phyloP scores from a whole-genome alignment of 2,888 invertebrate genomes.

The Andrena camellia region DNA sequence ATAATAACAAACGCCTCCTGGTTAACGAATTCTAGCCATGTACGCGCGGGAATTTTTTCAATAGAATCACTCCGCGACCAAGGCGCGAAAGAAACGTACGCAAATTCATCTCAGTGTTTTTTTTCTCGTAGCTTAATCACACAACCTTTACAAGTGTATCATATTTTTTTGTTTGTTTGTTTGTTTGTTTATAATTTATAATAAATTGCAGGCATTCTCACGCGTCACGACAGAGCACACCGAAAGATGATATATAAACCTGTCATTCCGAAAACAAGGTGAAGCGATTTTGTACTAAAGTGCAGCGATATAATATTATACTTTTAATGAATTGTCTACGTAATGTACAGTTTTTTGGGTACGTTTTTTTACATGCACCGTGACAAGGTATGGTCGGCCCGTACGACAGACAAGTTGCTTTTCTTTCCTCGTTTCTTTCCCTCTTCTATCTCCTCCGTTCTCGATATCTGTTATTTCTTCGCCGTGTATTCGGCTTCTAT shows the following conservation, averaged over 20 bases:
- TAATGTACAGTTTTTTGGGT: conserved; percentile 77
- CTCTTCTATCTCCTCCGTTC: background rate
- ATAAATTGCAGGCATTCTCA: conserved; percentile 77
- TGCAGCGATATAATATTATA: conserved; percentile 83
- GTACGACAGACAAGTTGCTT: conserved; percentile 60
- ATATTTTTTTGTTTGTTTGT: conserved; percentile 1
- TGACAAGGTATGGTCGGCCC: conserved; percentile 77
- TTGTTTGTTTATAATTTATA: conserved; percentile 53
- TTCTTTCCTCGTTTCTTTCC: conserved; percentile 12
- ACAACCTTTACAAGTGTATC: conserved; percentile 58
- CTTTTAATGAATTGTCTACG: conserved; percentile 79
- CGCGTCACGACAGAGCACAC: conserved; percentile 76
- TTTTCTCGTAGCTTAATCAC: conserved; percentile 46
- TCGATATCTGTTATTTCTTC: conserved; percentile 23
- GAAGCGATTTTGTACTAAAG: conserved; percentile 84
- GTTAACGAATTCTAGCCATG: conserved; percentile 36
- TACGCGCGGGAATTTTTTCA: conserved; percentile 28
- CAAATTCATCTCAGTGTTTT: conserved; percentile 23
- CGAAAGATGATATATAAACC: conserved; percentile 77
- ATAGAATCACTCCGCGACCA: conserved; percentile 4
- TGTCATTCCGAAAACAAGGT: conserved; percentile 79
- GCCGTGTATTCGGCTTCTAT: background rate
- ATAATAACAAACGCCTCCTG: conserved; percentile 47
- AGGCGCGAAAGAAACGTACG: conserved; percentile 51
- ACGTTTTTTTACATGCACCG: conserved; percentile 77